Base-by-base conservation (phyloP, 2,113 vertebrate species). In the Sula dactylatra region DNA sequence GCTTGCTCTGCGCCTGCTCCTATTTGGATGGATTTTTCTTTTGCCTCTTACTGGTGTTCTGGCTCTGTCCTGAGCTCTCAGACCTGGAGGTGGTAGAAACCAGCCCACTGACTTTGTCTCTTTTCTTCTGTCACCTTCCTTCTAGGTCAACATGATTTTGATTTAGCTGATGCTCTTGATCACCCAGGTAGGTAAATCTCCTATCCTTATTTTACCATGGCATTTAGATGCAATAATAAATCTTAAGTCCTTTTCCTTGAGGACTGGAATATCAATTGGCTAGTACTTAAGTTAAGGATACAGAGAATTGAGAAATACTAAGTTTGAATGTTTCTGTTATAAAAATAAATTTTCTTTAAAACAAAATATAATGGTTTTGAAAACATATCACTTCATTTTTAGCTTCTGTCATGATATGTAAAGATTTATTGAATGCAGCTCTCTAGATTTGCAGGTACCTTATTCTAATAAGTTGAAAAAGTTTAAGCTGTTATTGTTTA, bases 111-210 rank as follows among this genome's bases (percentile, higher is more conserved):
- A 97, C 38, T 67, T 59, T 8, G 13, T 80, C 17, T 83, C 13
- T 74, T 82, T 73, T 19, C 11, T 77, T 79, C 58, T 95, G 40
- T 86, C 76, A 32, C 34, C 22, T 78, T 94, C 52, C 18, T 97
- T 66, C 66, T 78, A 98, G 98, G 97, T 70, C 95, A 98, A 62
- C 64, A 7, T 5, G 98, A 98, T 62, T 98, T 98, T 56, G 97
- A 98, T 66, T 92, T 98, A 86, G 94, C 97, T 1, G 98, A 98
- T 22, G 98, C 98, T 11, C 97, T 98, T 13, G 97, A 97, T 40
- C 95, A 97, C n/a, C 91, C 93, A 4, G 95, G 97, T 97, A 76
- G 56, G 97, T 91, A 71, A 20, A 26, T 6, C 50, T 55, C 31
- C 32, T 92, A 16, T 50, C 31, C 10, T 58, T 84, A 26, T 80